Base-by-base conservation (phyloP, 2,797 vertebrate genomes). In the Pterois miles region DNA sequence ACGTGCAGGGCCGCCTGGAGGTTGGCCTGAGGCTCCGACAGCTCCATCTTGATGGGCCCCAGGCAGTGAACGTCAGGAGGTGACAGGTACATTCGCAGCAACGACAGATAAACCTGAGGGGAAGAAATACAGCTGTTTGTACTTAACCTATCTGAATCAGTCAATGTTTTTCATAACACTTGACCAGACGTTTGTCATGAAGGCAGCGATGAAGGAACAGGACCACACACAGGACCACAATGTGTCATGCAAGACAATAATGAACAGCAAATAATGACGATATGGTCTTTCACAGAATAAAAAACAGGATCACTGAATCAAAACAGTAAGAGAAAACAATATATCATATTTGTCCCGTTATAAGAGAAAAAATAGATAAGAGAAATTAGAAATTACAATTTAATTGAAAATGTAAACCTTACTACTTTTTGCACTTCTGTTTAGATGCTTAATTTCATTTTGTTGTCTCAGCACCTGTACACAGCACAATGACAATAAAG, bases 31-130 rank as follows among this genome's bases (percentile, higher is more conserved):
- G 98, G 98, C 91, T 98, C 97, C 33, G 94, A 91, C 64, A 98
- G 91, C 91, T 99, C 96, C 96, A 99, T 97, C 84, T 97, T 98
- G 86, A 99, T 97, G n/a, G 98, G 97, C 57, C 98, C 98, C 86
- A 99, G 91, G 90, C 97, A 99, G 90, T 98, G 97, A 75, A 96
- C 96, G 2, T 98, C 98, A 56, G 98, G 98, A 16, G 98, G 98
- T 0, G 97, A 99, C 75, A 99, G 96, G 91, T 99, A 99, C 98
- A 99, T 99, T 57, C 97, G 95, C 84, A 99, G 96, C 90, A 99
- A 91, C 2, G 98, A 99, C 88, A 99, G 91, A 85, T 99, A 99
- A 13, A 99, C 98, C 98, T 99, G 90, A 31, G 60, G 58, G 53
- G 20, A 11, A 10, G 20, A 50, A 16, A 50, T 0, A 40, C 25